These are phyloP conservation scores for Gryon sp. DNA, from an alignment of 1,140 invertebrate genomes.

Conservation along the genomic window DNA sequence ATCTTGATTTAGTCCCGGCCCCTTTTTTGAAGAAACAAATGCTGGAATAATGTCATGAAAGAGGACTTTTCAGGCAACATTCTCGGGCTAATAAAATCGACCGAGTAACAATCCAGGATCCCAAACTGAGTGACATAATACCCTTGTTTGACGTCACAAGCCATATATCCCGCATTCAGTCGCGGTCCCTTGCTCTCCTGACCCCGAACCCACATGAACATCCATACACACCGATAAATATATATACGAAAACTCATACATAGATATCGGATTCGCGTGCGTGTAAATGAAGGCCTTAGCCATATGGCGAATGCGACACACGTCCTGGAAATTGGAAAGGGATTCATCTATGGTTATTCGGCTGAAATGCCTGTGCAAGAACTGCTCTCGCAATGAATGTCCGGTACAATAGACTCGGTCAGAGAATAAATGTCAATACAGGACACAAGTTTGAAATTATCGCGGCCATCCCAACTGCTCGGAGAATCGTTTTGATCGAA, in stretches of 20 bases:
- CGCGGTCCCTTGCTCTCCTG: slow-evolving; percentile 32
- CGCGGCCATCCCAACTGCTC: slow-evolving; percentile 30
- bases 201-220: slow-evolving; percentile 11
- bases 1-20: slow-evolving; percentile 16
- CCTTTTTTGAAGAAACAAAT: neutral
- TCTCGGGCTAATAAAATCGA: slow-evolving; percentile 41
- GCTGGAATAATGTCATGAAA: slow-evolving; percentile 12
- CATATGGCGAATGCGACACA: slow-evolving; percentile 46
- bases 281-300: neutral
- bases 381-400: slow-evolving; percentile 35
- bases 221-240: neutral
- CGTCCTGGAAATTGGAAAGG: slow-evolving; percentile 54
- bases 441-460: slow-evolving; percentile 33
- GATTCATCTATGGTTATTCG: slow-evolving; percentile 20
- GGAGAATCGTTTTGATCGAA: slow-evolving; percentile 33
- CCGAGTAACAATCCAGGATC: slow-evolving; percentile 29
- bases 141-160: slow-evolving; percentile 44
- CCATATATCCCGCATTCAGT: slow-evolving; percentile 47
- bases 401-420: slow-evolving; percentile 23
- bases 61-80: slow-evolving; percentile 26
- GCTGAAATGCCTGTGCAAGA: slow-evolving; percentile 32
- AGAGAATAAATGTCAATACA: slow-evolving; percentile 51
- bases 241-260: neutral
- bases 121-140: slow-evolving; percentile 35
- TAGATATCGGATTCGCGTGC: too few relatives aligned